These are phyloP conservation scores for Chelmon rostratus DNA, from an alignment of 2,797 vertebrate genomes.

Conservation along the genomic window DNA sequence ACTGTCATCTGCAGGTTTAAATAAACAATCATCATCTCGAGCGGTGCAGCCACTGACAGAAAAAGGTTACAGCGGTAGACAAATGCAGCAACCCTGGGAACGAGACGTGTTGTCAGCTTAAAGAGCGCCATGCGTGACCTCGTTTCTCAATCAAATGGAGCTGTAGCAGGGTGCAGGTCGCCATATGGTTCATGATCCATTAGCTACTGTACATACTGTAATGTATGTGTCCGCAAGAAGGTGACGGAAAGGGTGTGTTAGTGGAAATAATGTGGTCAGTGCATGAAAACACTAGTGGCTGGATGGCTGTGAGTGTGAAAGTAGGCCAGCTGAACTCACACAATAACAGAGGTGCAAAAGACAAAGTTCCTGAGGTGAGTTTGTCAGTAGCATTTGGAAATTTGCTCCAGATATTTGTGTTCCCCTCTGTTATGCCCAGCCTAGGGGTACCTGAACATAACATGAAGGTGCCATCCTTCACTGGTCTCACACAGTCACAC, in stretches of 20 bases:
- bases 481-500: too few relatives aligned
- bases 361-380: background rate
- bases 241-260: background rate
- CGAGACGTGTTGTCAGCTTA: background rate
- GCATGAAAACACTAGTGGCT: background rate
- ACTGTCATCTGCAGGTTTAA: background rate
- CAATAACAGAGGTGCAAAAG: background rate
- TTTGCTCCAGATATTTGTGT: too few relatives aligned
- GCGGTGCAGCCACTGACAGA: background rate
- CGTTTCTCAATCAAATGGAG: background rate
- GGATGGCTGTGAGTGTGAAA: background rate
- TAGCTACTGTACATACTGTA: slow-evolving; percentile 9
- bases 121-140: slow-evolving; percentile 1
- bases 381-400: background rate
- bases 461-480: too few relatives aligned
- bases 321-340: background rate
- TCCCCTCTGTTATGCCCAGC: too few relatives aligned
- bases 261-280: slow-evolving; percentile 4
- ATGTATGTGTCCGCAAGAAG: background rate
- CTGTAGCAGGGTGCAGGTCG: background rate
- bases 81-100: background rate
- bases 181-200: slow-evolving; percentile 20
- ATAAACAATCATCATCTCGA: background rate
- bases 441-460: too few relatives aligned
- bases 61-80: background rate